Evolutionary conservation across 2,888 invertebrate species (phyloP).

Genomic region (Listrodromus nycthemerus): DNA sequence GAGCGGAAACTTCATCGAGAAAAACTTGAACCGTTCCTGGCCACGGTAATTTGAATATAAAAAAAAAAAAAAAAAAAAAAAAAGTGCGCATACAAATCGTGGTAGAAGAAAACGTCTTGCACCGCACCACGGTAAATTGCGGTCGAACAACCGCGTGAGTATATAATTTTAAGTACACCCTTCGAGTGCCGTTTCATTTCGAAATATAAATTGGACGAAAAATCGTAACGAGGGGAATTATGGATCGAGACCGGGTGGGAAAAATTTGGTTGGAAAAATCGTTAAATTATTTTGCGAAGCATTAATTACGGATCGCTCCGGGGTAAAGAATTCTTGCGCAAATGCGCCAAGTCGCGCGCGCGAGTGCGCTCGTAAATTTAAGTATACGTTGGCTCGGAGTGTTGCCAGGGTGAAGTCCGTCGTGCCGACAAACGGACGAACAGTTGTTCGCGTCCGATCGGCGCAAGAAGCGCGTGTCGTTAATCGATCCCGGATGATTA

Average conservation of each 20-base stretch:
- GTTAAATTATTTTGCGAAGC: not conserved
- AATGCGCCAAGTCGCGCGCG: not conserved
- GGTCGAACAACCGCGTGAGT: not conserved
- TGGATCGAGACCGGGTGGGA: not conserved
- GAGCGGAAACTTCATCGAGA: not conserved
- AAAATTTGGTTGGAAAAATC: not conserved
- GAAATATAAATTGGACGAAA: slow-evolving; percentile 4
- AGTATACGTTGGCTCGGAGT: slow-evolving; percentile 20
- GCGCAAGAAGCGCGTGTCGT: slow-evolving; percentile 41
- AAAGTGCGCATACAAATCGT: not conserved
- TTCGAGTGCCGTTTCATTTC: not conserved
- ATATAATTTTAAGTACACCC: not conserved
- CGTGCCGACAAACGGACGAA: slow-evolving; percentile 38
- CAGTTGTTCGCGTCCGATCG: not conserved
- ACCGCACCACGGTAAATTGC: not conserved
- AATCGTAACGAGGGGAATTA: not conserved
- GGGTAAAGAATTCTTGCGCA: not conserved
- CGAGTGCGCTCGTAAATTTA: slow-evolving; percentile 20
- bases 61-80: not conserved
- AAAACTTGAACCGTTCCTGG: slow-evolving; percentile 1
- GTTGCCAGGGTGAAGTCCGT: not conserved
- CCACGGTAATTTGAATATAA: slow-evolving; percentile 1
- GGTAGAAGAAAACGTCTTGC: not conserved
- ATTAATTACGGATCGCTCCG: slow-evolving; percentile 3
- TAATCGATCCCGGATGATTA: slow-evolving; percentile 53